Conservation (phyloP, 2,888 invertebrate genomes). For the Esperia sulphurella region DNA sequence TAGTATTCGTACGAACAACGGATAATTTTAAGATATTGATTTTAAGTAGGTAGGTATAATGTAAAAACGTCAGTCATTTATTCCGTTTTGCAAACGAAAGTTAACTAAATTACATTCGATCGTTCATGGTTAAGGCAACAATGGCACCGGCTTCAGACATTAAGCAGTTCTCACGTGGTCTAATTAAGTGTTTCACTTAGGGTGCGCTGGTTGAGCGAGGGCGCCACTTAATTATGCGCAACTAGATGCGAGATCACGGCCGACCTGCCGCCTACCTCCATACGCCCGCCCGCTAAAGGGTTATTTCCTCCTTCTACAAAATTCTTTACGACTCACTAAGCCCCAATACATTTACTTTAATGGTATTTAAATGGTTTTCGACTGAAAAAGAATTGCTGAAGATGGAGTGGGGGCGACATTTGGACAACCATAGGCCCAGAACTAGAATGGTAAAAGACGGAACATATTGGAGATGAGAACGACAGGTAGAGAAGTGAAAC, state of each 20-base stretch:
- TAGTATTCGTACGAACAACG: too few relatives aligned
- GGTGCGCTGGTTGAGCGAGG: conserved; percentile 38
- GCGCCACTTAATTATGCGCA: conserved; percentile 68
- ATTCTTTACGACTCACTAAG: not conserved
- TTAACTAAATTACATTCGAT: conserved; percentile 22
- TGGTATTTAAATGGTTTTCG: too few relatives aligned
- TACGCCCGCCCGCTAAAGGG: conserved; percentile 1
- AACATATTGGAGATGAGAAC: too few relatives aligned
- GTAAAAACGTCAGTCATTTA: too few relatives aligned
- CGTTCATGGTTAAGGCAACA: conserved; percentile 46
- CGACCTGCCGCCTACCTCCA: conserved; percentile 6
- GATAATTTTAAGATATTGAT: too few relatives aligned
- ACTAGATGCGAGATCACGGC: conserved; percentile 70
- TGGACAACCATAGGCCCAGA: too few relatives aligned
- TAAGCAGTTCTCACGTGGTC: conserved; percentile 64
- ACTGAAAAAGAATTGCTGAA: too few relatives aligned
- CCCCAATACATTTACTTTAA: too few relatives aligned
- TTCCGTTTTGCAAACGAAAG: not conserved
- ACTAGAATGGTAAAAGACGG: too few relatives aligned
- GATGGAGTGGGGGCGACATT: too few relatives aligned
- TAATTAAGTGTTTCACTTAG: conserved; percentile 70
- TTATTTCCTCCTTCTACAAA: not conserved
- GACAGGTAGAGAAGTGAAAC: too few relatives aligned
- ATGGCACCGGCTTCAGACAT: conserved; percentile 45
- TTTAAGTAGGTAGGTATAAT: too few relatives aligned